Conservation (phyloP, 2,888 invertebrate species). For the Nemotelus nigrinus region DNA sequence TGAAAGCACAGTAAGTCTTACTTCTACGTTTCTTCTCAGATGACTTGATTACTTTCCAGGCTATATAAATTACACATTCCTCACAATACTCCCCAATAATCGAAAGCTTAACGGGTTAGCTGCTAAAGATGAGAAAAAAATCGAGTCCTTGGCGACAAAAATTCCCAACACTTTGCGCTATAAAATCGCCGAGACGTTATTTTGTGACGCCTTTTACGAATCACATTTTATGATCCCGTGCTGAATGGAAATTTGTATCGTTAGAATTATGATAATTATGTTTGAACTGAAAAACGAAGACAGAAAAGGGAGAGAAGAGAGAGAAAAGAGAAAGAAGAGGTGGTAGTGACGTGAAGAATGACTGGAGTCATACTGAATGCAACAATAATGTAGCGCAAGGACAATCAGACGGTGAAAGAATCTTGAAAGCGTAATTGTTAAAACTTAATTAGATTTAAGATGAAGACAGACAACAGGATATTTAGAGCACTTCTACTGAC, state of each 20-base stretch:
- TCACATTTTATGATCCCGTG: no score
- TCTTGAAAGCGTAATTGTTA: neutral
- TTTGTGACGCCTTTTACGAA: no score
- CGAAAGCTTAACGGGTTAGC: no score
- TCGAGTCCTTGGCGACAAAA: no score
- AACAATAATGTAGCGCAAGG: neutral
- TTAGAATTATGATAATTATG: constrained; percentile 6
- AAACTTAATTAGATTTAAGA: constrained; percentile 7
- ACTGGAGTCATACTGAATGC: neutral
- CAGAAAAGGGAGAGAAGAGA: no score
- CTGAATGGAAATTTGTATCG: neutral
- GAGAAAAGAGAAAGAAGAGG: neutral
- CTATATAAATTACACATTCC: neutral
- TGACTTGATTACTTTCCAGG: neutral
- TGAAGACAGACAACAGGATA: neutral
- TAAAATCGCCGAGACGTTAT: no score
- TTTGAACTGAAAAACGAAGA: no score
- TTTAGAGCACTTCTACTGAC: neutral
- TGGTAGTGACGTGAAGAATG: neutral
- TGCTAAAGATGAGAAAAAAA: no score
- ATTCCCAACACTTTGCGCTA: no score
- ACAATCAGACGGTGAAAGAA: neutral
- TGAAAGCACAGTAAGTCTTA: constrained; percentile 76
- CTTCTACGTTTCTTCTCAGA: neutral
- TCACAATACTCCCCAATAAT: no score